Conservation (phyloP, 23 tunicate genomes). For the Ciona savignyi region DNA sequence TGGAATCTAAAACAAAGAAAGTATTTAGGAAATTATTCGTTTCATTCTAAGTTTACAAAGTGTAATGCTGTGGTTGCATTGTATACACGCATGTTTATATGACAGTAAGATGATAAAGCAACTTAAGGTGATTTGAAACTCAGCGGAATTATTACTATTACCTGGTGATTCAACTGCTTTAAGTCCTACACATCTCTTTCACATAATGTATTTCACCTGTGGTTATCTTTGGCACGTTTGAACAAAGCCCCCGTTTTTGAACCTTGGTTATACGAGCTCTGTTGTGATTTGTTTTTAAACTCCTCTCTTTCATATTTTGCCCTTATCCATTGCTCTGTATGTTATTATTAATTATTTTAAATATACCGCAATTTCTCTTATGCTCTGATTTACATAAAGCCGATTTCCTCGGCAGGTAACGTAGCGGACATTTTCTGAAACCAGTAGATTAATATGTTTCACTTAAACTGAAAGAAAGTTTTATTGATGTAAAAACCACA, state of each 20-base stretch:
- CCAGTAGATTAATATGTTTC: too few relatives aligned
- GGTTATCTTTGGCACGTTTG: conserved; percentile 65
- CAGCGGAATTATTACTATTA: too few relatives aligned
- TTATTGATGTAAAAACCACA: too few relatives aligned
- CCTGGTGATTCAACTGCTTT: too few relatives aligned
- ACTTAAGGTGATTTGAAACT: too few relatives aligned
- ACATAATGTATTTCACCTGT: conserved; percentile 22
- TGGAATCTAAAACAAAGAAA: conserved; percentile 33
- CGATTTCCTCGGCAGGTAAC: not conserved
- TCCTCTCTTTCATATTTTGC: conserved; percentile 79
- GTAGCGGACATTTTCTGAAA: too few relatives aligned
- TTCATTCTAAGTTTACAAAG: too few relatives aligned
- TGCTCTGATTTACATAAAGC: not conserved
- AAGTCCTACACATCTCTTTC: not conserved
- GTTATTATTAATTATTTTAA: not conserved
- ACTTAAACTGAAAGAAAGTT: too few relatives aligned
- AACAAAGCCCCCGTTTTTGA: conserved; percentile 71
- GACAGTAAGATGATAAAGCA: too few relatives aligned
- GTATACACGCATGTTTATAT: too few relatives aligned
- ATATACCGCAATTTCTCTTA: not conserved
- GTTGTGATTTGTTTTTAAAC: conserved; percentile 55
- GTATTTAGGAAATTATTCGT: not conserved
- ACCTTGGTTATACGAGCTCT: conserved; percentile 60
- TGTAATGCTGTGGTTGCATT: too few relatives aligned
- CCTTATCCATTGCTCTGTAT: conserved; percentile 63